Evolutionary conservation across 2,113 vertebrate species (phyloP), one percentile per base, ranked within the genome.

Genomic region (Callionymus lyra): DNA sequence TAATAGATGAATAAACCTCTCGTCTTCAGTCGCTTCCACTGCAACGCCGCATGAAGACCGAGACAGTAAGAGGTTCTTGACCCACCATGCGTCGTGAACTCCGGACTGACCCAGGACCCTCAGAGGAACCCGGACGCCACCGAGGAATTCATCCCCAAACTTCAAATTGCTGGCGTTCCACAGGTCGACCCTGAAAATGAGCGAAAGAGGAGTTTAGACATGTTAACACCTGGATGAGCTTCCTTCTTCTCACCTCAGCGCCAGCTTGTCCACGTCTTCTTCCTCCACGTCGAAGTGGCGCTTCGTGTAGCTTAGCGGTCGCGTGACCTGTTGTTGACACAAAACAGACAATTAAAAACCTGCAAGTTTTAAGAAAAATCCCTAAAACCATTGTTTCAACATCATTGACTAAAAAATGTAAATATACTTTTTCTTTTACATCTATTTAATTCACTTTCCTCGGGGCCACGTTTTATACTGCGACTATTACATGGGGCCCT

Each of bases 131-230:
- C 90, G 85, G 13, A 97, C 85, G 14, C 94, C 94, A 66, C 95
- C 95, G 18, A 98, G 83, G 66, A 99, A 99, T 79, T 97, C 94
- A 0, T 98, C 94, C 31, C 94, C 95, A 53, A 99, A 97, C 77
- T 98, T 99, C 74, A 99, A 67, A 73, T 98, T 98, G 71, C 95
- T 97, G 78, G 91, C 93, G 18, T 93, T 99, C 92, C 92, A 97
- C 69, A 99, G 85, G 59, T 95, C 95, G 60, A 99, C 89, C 56
- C 95, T 98, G 80, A 45, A 78, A 55, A 38, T 17, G 36, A 50
- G 48, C 8, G 27, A 31, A 6, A 47, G 1, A 2, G 10, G 18
- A 10, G 2, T 32, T 53, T 4, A 39, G 37, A 32, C 14, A 34
- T 9, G 8, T 3, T 8, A 6, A 11, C 10, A 3, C 12, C 12